Percentiles rank a stretch among this genome's conserved stretches.
Evolutionary conservation across 2,888 invertebrate species (phyloP).

Genomic region (Geophilus truncorum): DNA sequence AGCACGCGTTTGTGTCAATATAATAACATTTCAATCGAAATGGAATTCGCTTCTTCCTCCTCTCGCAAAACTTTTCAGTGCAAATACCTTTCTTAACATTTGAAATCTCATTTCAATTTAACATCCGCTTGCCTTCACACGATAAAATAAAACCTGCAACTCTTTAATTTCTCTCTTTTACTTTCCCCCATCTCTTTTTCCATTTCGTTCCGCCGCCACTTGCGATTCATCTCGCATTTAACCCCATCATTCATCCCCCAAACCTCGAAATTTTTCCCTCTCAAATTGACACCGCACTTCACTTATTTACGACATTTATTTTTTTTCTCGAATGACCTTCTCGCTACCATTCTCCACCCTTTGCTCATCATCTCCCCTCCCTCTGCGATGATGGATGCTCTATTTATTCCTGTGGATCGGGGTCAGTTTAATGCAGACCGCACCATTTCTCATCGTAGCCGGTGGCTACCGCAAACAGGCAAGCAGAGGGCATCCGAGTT

Average conservation of each 20-base stretch:
- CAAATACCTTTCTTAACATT: neutral
- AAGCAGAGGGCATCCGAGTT: conserved; percentile 15
- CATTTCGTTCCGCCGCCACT: neutral
- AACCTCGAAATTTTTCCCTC: neutral
- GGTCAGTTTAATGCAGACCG: conserved; percentile 15
- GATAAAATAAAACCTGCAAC: neutral
- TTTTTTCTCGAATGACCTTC: neutral
- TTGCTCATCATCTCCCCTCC: neutral
- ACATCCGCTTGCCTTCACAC: neutral
- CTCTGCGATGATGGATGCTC: neutral
- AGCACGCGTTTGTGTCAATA: neutral
- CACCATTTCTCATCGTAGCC: conserved; percentile 12
- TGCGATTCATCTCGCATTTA: neutral
- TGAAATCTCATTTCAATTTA: conserved; percentile 18
- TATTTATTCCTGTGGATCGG: conserved; percentile 25
- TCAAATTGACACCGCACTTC: neutral
- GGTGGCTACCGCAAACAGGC: conserved; percentile 5
- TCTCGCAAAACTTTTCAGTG: neutral
- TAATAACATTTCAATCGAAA: conserved; percentile 25
- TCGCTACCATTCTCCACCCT: neutral
- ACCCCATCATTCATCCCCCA: neutral
- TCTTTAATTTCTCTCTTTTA: neutral
- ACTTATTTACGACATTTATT: neutral
- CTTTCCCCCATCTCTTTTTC: neutral
- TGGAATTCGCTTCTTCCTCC: neutral